Base-by-base conservation (phyloP, 2,113 vertebrate species). In the Perca flavescens region DNA sequence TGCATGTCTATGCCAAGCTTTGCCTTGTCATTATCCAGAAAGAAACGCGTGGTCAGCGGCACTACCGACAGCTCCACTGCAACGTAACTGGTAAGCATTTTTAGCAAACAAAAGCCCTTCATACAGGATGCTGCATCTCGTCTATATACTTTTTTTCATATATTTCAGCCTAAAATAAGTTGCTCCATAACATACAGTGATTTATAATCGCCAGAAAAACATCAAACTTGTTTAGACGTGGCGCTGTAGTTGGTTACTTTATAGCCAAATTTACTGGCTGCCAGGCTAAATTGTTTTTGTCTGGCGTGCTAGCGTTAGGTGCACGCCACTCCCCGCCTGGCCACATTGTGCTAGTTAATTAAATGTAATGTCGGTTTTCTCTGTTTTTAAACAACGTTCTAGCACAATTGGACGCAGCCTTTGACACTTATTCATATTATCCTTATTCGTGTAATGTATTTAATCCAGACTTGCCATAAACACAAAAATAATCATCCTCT, bases 31-130 rank as follows among this genome's bases (percentile, higher is more conserved):
- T 92, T 92, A 80, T 40, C 61, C 77, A 9, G 61, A 83, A 74
- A 68, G 83, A 84, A 74, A 81, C 90, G 89, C 91, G 89, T 93
- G 91, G 89, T 91, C 89, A 87, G 85, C 86, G 74, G 79, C 84
- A 25, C 71, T n/a, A 66, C 60, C 15, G 61, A 74, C 63, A 77
- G 73, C 84, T 82, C 68, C 74, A 13, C 74, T 49, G 83, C 88
- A 57, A 60, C 75, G 2, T 5, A 4, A 72, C 77, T 22, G 91
- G 93, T 94, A 94, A 94, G 91, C 31, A 43, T 57, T 34, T 43
- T 19, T 21, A 22, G 21, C 54, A n/a, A 31, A 83, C 73, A 47
- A 75, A 64, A 71, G 66, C 52, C 14, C 3, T 11, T 43, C 22
- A 15, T 3, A 25, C 21, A 3, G 22, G 0, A 1, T 2, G 10